Base-by-base conservation (phyloP, 2,113 vertebrate species). In the Spilogale gracilis region DNA sequence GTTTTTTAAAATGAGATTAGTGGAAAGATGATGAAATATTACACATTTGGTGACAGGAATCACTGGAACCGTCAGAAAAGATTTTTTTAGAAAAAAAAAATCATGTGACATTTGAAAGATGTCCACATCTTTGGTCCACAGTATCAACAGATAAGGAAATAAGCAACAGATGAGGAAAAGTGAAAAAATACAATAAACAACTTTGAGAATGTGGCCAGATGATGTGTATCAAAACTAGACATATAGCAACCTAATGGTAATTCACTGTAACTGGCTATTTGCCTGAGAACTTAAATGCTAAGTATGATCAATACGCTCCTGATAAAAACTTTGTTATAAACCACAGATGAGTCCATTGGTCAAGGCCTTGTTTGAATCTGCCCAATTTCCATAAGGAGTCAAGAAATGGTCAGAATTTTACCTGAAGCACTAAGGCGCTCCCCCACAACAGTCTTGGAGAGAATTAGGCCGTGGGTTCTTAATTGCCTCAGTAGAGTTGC, bases 251-350 rank as follows among this genome's bases (percentile, higher is more conserved):
- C 61, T 83, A 92, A 50, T 45, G 38, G 52, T 23, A 73, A 86
- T 71, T 88, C 27, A 61, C 17, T 10, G 11, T 30, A 17, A 71
- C 52, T 63, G 23, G 52, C 45, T 86, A 43, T 74, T 87, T 81
- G 16, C 78, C 87, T 74, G 43, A 91, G 78, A 93, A 79, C 8
- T 9, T 85, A 54, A 86, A 84, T 58, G 76, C 38, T 92, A 95
- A 69, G 50, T 54, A 20, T 43, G 43, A 43, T 48, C 43, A 52
- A 18, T 30, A 9, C 5, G 0, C 45, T 85, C 18, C n/a, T 48
- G 32, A 67, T 87, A 56, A 85, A 85, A 78, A 9, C 69, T 79
- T 61, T 90, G 48, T 16, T n/a, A 85, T 8, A 63, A 71, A 54
- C 32, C 18, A 25, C 48, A 27, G 65, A 67, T 85, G 50, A 74